Evolutionary conservation across 2,113 vertebrate genomes (phyloP).

Genomic region (human): GRCh38 chr7:139035501-139036000

Average conservation of each 20-base stretch:
- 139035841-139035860: background rate
- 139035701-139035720: conserved; percentile 83
- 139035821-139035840: conserved; percentile 59
- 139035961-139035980: conserved; percentile 81
- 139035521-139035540: background rate
- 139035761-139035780: conserved; percentile 80
- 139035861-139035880: conserved; percentile 68
- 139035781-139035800: conserved; percentile 41
- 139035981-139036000: conserved; percentile 79
- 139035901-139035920: conserved; percentile 71
- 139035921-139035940: conserved; percentile 69
- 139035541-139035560: background rate
- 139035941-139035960: conserved; percentile 71
- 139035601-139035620: background rate
- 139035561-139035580: rapidly evolving
- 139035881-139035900: conserved; percentile 76
- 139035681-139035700: conserved; percentile 83
- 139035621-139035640: background rate
- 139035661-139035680: conserved; percentile 77
- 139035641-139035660: conserved; percentile 74
- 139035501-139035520: background rate
- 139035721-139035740: conserved; percentile 77
- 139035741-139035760: conserved; percentile 76
- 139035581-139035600: background rate
- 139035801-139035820: background rate